phyloP scores from a whole-genome alignment of 2,113 vertebrate species.

The Smithornis capensis region DNA sequence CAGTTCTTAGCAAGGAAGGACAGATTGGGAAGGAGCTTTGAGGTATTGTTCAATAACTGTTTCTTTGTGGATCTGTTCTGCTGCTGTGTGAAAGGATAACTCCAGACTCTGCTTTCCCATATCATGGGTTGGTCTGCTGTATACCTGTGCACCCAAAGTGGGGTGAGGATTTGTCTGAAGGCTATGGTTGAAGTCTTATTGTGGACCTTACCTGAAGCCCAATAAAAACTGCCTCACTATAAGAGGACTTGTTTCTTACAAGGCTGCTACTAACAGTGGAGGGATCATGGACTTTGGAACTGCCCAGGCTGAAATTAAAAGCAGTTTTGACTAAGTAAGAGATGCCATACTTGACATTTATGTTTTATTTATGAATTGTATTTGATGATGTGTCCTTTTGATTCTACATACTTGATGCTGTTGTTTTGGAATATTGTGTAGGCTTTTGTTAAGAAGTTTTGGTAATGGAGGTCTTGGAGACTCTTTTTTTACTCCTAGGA shows the following conservation, averaged over 20 bases:
- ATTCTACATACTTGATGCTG: fast-evolving
- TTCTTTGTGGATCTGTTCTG: not conserved
- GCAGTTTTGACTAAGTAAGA: fast-evolving
- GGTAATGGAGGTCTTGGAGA: not conserved
- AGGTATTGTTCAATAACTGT: not conserved
- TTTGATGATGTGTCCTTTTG: not conserved
- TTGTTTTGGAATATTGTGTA: not conserved
- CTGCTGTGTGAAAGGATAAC: not conserved
- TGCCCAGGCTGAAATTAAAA: not conserved
- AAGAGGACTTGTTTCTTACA: not conserved
- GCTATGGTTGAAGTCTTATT: not conserved
- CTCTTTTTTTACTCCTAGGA: not conserved
- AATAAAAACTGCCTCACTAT: not conserved
- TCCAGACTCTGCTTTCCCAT: not conserved
- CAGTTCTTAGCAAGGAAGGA: not conserved
- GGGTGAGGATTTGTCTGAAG: not conserved
- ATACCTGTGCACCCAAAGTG: not conserved
- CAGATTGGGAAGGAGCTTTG: not conserved
- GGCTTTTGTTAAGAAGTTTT: not conserved
- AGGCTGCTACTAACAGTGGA: not conserved
- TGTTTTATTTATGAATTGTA: not conserved
- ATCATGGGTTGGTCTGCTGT: not conserved
- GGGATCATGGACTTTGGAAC: not conserved
- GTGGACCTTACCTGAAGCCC: not conserved
- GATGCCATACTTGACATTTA: not conserved